Evolutionary conservation across 2,113 vertebrate genomes (phyloP).

Genomic region (Trematomus loennbergii): DNA sequence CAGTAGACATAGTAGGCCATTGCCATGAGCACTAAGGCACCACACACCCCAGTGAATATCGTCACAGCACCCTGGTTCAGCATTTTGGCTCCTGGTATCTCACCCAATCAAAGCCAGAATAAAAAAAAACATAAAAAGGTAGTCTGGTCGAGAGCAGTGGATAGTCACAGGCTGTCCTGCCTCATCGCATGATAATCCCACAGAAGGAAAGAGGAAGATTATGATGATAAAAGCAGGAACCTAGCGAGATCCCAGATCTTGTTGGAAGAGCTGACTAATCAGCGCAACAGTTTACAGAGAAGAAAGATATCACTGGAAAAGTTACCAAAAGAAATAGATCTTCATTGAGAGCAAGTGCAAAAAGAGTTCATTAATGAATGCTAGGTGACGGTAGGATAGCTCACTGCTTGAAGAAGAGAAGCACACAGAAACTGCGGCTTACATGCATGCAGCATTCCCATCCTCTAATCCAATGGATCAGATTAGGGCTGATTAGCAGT

Average conservation of each 20-base stretch:
- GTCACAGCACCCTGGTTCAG: slow-evolving; percentile 85
- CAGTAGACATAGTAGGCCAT: slow-evolving; percentile 87
- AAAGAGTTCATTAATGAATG: slow-evolving; percentile 23
- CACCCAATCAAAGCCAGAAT: slow-evolving; percentile 54
- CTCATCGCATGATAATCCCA: slow-evolving; percentile 78
- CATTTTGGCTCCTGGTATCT: slow-evolving; percentile 73
- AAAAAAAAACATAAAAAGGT: slow-evolving; percentile 37
- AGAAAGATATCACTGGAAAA: slow-evolving; percentile 3
- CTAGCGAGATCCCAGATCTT: slow-evolving; percentile 60
- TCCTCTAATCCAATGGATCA: slow-evolving; percentile 82
- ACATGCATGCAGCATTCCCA: slow-evolving; percentile 57
- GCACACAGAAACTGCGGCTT: slow-evolving; percentile 61
- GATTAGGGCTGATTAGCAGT: slow-evolving; percentile 84
- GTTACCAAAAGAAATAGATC: background rate
- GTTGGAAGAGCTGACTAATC: slow-evolving; percentile 47
- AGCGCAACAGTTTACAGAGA: slow-evolving; percentile 17
- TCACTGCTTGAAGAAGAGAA: slow-evolving; percentile 51
- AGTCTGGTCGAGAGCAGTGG: slow-evolving; percentile 19
- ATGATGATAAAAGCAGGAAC: slow-evolving; percentile 79
- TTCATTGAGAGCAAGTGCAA: slow-evolving; percentile 2
- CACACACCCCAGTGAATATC: slow-evolving; percentile 86
- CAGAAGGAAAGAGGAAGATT: slow-evolving; percentile 63
- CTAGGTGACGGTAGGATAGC: slow-evolving; percentile 28
- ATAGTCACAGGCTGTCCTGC: slow-evolving; percentile 59
- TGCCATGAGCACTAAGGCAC: slow-evolving; percentile 84